These are phyloP conservation scores for Epirrhoe tristata DNA, from an alignment of 2,888 invertebrate genomes.

Conservation along the genomic window DNA sequence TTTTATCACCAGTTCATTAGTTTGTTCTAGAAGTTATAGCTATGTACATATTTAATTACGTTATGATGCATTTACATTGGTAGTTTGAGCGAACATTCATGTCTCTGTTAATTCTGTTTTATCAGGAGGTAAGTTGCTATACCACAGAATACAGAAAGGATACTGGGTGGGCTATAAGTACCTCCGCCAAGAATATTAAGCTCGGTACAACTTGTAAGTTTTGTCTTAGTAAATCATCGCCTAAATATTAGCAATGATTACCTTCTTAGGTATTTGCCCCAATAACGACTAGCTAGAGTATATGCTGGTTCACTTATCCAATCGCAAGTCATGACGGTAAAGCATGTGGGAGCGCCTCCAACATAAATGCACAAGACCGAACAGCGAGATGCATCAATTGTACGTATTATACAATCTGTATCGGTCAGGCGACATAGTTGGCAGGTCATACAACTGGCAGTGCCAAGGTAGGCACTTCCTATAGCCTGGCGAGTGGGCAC, in stretches of 20 bases:
- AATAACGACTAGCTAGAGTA: not conserved
- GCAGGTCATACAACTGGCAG: conserved; percentile 52
- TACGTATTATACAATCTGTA: conserved; percentile 19
- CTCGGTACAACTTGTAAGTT: no score
- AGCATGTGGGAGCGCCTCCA: conserved; percentile 27
- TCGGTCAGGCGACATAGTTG: conserved; percentile 71
- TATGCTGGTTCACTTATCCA: conserved; percentile 3
- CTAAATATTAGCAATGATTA: no score
- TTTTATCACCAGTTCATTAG: conserved; percentile 29
- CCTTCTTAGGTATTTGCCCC: not conserved
- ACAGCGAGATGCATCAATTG: conserved; percentile 41
- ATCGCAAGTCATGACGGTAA: conserved; percentile 21
- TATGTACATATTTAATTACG: not conserved
- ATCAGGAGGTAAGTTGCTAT: no score
- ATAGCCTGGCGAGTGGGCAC: conserved; percentile 37
- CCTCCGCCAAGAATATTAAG: no score
- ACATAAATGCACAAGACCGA: conserved; percentile 13
- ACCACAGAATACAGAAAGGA: no score
- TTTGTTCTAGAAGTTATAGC: conserved; percentile 23
- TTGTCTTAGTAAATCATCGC: no score
- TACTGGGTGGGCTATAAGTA: no score
- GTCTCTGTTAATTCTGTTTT: no score
- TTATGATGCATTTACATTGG: not conserved
- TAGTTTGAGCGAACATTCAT: no score
- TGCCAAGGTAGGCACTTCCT: conserved; percentile 69